Percentiles rank a stretch among this genome's conserved stretches.
Conservation (phyloP, 2,113 vertebrate genomes). For the Periophthalmodon schlosseri region DNA sequence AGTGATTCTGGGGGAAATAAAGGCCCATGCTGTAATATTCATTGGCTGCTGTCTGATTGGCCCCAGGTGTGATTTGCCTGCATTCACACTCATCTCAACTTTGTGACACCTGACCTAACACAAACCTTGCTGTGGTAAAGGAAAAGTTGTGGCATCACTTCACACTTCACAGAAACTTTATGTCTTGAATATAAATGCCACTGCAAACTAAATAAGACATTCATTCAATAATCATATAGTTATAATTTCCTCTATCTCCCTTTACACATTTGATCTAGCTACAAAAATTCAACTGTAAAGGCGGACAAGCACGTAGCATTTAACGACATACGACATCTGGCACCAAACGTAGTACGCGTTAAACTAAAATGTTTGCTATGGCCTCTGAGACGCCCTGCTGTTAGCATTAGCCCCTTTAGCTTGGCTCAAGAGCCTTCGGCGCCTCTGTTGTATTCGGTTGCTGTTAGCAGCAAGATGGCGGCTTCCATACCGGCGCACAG, state of each 20-base stretch:
- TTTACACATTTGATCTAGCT: no score
- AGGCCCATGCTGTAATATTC: background rate
- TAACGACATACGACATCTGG: background rate
- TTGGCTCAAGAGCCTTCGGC: background rate
- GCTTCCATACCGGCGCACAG: slow-evolving; percentile 60
- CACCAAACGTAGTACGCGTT: no score
- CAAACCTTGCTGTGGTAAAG: background rate
- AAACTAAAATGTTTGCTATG: background rate
- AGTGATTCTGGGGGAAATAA: slow-evolving; percentile 16
- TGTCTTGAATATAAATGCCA: background rate
- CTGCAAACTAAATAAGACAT: background rate
- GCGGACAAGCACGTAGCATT: background rate
- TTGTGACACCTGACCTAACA: background rate
- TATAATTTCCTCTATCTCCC: no score
- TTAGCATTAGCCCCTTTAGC: slow-evolving; percentile 26
- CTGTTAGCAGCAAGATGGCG: slow-evolving; percentile 78
- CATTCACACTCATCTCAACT: background rate
- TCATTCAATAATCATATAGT: background rate
- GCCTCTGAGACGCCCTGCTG: background rate
- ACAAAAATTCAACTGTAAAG: no score
- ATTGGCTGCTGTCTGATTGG: slow-evolving; percentile 4
- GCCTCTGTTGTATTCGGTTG: slow-evolving; percentile 33
- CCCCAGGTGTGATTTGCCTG: background rate
- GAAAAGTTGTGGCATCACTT: background rate
- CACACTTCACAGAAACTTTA: no score